Conservation (phyloP, 2,797 vertebrate species). For the Ciconia nigra region DNA sequence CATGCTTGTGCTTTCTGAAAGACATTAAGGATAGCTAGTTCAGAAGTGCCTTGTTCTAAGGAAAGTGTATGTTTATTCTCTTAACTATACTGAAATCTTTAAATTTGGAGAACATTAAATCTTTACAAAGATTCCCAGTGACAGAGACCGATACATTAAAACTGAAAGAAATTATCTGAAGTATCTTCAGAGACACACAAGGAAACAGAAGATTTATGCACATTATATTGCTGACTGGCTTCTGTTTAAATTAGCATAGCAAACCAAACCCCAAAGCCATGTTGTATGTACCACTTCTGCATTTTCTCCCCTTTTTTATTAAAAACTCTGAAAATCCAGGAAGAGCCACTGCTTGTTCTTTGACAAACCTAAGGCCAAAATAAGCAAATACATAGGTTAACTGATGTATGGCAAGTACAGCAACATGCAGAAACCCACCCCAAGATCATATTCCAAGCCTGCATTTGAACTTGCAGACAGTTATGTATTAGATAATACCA, state of each 20-base stretch:
- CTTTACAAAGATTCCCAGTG: neutral
- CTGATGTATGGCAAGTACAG: neutral
- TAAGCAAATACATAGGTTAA: neutral
- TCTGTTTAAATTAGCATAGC: neutral
- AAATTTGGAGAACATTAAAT: neutral
- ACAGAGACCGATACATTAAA: neutral
- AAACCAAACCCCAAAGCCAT: neutral
- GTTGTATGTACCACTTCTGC: neutral
- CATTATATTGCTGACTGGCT: neutral
- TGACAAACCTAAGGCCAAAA: neutral
- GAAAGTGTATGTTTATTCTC: neutral
- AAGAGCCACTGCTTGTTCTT: neutral
- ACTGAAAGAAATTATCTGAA: neutral
- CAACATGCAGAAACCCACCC: neutral
- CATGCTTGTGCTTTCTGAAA: slow-evolving; percentile 85
- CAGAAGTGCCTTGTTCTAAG: neutral
- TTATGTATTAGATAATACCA: neutral
- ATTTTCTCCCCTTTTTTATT: neutral
- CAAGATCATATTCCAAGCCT: neutral
- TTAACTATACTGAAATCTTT: neutral
- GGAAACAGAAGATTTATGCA: neutral
- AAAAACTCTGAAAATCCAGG: neutral
- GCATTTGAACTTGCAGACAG: neutral
- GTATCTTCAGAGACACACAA: neutral
- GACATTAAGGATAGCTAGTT: neutral